These are phyloP conservation scores for Chironomus tentans DNA, from an alignment of 2,888 invertebrate species.

Conservation along the genomic window DNA sequence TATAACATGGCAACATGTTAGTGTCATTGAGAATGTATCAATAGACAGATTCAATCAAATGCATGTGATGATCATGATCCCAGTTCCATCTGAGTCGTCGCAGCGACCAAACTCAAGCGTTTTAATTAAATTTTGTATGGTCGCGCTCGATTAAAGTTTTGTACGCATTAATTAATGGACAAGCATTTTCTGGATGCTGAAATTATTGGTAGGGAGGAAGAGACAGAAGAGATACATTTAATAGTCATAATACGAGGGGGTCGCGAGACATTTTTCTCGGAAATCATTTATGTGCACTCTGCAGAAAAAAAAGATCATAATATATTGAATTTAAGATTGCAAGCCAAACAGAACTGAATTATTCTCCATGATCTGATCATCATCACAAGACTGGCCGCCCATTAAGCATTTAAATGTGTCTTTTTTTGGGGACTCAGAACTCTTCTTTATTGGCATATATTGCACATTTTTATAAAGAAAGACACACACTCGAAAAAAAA, in stretches of 20 bases:
- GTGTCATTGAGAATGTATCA: not conserved
- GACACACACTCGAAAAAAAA: not conserved
- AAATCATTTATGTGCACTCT: not conserved
- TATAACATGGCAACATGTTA: not conserved
- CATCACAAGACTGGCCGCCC: not conserved
- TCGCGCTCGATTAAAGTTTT: not conserved
- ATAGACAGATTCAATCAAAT: not conserved
- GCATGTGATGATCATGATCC: not conserved
- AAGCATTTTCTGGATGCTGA: not conserved
- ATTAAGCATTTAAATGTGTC: conserved; percentile 3
- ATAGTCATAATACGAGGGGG: not conserved
- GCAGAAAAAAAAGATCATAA: not conserved
- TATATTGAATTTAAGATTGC: not conserved
- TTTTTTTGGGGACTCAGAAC: not conserved
- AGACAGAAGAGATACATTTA: not conserved
- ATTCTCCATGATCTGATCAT: not conserved
- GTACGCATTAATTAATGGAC: not conserved
- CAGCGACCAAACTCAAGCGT: not conserved
- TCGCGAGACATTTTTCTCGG: conserved; percentile 19
- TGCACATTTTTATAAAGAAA: not conserved
- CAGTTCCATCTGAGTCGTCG: no score
- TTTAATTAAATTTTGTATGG: not conserved
- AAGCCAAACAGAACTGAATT: not conserved
- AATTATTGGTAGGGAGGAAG: not conserved
- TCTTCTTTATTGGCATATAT: not conserved